Evolutionary conservation across 2,888 invertebrate species (phyloP).

Genomic region (Ectemnius lituratus): DNA sequence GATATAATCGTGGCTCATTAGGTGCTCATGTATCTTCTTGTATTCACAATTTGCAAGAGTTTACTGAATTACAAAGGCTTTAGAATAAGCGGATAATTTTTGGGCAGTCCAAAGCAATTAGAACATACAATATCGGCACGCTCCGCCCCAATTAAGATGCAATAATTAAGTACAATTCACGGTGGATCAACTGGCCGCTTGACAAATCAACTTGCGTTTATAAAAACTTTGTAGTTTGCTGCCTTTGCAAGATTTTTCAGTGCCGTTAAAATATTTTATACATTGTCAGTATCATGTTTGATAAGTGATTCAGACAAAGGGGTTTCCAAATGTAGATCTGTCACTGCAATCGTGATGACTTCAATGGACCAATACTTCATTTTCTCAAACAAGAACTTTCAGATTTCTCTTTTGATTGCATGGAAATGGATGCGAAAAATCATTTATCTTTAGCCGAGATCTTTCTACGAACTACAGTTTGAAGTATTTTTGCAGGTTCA

Average conservation of each 20-base stretch:
- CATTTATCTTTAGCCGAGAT: no score
- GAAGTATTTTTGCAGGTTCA: conserved; percentile 1
- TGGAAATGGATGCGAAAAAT: no score
- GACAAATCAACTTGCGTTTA: conserved; percentile 68
- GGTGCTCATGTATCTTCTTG: conserved; percentile 69
- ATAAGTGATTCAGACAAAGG: conserved; percentile 58
- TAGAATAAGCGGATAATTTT: conserved; percentile 59
- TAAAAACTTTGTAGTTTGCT: conserved; percentile 56
- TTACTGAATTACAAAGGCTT: conserved; percentile 49
- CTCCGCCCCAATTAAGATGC: conserved; percentile 65
- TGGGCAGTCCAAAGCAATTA: conserved; percentile 68
- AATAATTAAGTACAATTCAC: conserved; percentile 73
- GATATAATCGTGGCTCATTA: conserved; percentile 54
- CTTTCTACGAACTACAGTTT: no score
- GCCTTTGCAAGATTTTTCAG: conserved; percentile 59
- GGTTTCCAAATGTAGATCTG: conserved; percentile 50
- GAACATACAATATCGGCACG: conserved; percentile 49
- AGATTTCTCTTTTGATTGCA: no score
- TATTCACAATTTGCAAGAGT: conserved; percentile 56
- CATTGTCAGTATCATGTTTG: conserved; percentile 45
- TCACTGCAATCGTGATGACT: no score
- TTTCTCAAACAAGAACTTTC: conserved; percentile 2
- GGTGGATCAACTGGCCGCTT: conserved; percentile 68
- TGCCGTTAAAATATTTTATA: conserved; percentile 50
- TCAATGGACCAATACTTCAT: conserved; percentile 6